Evolutionary conservation across 1,140 invertebrate genomes (phyloP).

Genomic region (Bactericera cockerelli): DNA sequence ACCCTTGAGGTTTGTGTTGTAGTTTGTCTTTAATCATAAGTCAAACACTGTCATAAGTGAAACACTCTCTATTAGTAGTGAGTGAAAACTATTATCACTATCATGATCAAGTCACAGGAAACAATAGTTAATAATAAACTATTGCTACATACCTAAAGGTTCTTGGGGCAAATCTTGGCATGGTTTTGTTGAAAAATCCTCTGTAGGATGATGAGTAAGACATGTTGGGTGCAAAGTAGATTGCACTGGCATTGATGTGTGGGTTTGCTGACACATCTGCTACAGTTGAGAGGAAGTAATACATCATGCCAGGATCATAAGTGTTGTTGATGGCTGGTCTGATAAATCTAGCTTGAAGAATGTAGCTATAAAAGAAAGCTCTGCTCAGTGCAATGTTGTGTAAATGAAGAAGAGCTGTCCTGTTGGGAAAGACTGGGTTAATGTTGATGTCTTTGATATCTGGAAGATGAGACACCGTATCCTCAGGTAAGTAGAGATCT

Average conservation of each 20-base stretch:
- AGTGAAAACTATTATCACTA: too few relatives aligned
- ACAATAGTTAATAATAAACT: too few relatives aligned
- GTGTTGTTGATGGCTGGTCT: constrained; percentile 77
- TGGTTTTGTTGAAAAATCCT: constrained; percentile 93
- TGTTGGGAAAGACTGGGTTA: constrained; percentile 87
- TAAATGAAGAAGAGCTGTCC: constrained; percentile 79
- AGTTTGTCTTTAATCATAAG: too few relatives aligned
- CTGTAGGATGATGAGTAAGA: constrained; percentile 88
- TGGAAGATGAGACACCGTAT: constrained; percentile 76
- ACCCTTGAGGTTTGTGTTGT: too few relatives aligned
- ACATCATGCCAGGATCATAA: constrained; percentile 95
- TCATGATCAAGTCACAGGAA: too few relatives aligned
- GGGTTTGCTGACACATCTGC: constrained; percentile 89
- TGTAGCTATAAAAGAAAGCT: constrained; percentile 92
- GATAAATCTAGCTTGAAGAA: constrained; percentile 79
- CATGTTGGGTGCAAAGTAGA: constrained; percentile 89
- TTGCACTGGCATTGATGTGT: constrained; percentile 79
- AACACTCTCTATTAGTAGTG: too few relatives aligned
- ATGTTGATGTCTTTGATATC: constrained; percentile 90
- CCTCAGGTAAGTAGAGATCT: constrained; percentile 66
- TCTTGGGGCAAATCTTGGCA: constrained; percentile 86
- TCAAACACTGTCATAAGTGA: too few relatives aligned
- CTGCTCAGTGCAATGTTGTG: constrained; percentile 91
- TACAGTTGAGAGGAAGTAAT: constrained; percentile 87
- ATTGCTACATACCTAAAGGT: constrained; percentile 56